Conservation (phyloP, 2,113 vertebrate genomes). For the Pygoscelis antarcticus region DNA sequence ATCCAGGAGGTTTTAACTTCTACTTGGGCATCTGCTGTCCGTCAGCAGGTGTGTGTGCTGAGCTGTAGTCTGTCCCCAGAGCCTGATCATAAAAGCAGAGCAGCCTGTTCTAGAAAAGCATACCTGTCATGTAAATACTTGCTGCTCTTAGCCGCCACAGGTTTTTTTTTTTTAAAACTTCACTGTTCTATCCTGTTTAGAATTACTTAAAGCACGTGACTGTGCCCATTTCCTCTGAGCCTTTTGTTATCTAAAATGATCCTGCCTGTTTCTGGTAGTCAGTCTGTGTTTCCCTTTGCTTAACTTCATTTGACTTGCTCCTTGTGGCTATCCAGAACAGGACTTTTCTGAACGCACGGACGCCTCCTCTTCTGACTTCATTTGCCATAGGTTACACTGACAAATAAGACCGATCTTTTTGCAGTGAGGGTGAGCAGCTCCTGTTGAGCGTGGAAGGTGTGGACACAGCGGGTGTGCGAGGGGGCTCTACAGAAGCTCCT, state of each 20-base stretch:
- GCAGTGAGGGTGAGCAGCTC: not conserved
- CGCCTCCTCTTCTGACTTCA: not conserved
- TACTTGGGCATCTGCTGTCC: not conserved
- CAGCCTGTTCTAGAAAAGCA: not conserved
- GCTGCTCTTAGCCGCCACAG: not conserved
- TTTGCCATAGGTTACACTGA: not conserved
- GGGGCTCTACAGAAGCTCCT: not conserved
- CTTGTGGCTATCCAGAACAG: not conserved
- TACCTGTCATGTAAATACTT: not conserved
- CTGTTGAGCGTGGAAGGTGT: no score
- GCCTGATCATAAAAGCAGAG: not conserved
- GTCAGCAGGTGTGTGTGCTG: not conserved
- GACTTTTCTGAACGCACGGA: not conserved
- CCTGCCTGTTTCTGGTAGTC: not conserved
- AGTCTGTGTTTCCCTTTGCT: not conserved
- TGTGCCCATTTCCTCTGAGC: not conserved
- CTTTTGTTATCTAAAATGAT: not conserved
- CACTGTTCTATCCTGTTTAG: not conserved
- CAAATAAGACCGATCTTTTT: not conserved
- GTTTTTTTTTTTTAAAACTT: not conserved
- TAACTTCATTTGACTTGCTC: not conserved
- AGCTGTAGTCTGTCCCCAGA: not conserved
- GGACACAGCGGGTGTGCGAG: fast-evolving
- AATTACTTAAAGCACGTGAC: not conserved
- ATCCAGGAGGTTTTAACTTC: not conserved